Evolutionary conservation across 2,797 vertebrate species (phyloP).

Genomic region (Phrynocephalus forsythii): DNA sequence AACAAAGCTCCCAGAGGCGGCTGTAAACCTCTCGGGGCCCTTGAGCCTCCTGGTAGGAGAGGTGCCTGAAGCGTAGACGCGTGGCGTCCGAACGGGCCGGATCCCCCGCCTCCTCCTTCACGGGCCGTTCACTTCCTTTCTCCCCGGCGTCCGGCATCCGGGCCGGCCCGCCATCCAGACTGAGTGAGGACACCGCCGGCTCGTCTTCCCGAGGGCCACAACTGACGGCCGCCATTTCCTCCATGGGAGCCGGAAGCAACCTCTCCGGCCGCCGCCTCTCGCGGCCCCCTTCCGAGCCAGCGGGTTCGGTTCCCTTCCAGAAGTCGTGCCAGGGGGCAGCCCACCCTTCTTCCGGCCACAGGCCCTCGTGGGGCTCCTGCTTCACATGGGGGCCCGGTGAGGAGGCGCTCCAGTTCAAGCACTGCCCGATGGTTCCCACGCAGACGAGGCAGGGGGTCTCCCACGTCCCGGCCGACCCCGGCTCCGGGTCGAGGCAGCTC

Average conservation of each 20-base stretch:
- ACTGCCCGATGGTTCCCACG: neutral
- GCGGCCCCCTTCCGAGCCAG: neutral
- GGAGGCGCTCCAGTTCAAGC: neutral
- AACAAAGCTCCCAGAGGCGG: neutral
- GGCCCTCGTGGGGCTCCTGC: neutral
- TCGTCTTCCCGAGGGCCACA: neutral
- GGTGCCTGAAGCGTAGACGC: neutral
- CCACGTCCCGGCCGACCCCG: neutral
- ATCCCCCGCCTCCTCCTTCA: neutral
- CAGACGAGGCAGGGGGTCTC: neutral
- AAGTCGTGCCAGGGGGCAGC: neutral
- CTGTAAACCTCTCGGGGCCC: neutral
- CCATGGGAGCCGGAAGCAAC: neutral
- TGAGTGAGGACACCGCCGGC: rapidly evolving
- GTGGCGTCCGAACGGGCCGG: neutral
- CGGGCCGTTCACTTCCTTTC: too few relatives aligned
- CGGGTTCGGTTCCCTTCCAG: neutral
- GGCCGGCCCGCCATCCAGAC: too few relatives aligned
- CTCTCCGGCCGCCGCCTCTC: neutral
- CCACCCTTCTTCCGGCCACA: neutral
- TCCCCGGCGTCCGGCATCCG: neutral
- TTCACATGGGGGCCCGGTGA: neutral
- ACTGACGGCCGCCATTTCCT: neutral
- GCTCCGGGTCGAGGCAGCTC: neutral
- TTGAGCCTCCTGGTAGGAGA: neutral